A percentile compares a stretch with the other conserved stretches of the same genome.
phyloP scores from a whole-genome alignment of 2,113 vertebrate genomes.

The Entelurus aequoreus region DNA sequence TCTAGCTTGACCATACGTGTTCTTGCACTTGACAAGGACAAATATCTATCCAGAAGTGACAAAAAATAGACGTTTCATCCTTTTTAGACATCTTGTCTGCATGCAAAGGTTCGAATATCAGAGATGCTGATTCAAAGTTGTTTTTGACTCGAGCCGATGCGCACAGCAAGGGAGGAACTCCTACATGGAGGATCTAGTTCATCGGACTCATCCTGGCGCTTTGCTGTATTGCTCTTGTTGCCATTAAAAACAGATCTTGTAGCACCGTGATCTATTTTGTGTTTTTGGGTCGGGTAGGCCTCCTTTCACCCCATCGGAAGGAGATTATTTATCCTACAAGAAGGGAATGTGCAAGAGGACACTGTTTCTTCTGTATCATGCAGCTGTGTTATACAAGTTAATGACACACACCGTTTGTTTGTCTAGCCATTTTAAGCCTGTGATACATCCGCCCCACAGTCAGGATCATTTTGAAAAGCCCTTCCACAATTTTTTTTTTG shows the following conservation, averaged over 20 bases:
- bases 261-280: slow-evolving; percentile 46
- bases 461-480: too few species aligned
- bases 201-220: slow-evolving; percentile 37
- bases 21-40: slow-evolving; percentile 1
- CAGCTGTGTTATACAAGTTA: background rate
- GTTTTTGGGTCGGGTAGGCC: slow-evolving; percentile 27
- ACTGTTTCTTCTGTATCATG: background rate
- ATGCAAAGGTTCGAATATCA: background rate
- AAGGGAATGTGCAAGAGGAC: slow-evolving; percentile 25
- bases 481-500: too few species aligned
- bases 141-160: slow-evolving; percentile 29
- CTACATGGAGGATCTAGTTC: slow-evolving; percentile 49
- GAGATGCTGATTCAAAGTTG: background rate
- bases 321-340: slow-evolving; percentile 19
- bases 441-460: too few species aligned
- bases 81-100: background rate
- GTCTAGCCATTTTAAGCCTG: background rate
- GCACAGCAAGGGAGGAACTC: slow-evolving; percentile 38
- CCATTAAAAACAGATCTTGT: slow-evolving; percentile 64
- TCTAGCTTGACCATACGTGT: slow-evolving; percentile 23
- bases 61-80: background rate
- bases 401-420: background rate
- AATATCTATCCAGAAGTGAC: background rate
- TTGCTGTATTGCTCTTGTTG: slow-evolving; percentile 48
- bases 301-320: slow-evolving; percentile 36